A percentile compares a stretch with the other conserved stretches of the same genome.
Conservation (phyloP, 2,797 vertebrate genomes). For the Nannoperca obscura region DNA sequence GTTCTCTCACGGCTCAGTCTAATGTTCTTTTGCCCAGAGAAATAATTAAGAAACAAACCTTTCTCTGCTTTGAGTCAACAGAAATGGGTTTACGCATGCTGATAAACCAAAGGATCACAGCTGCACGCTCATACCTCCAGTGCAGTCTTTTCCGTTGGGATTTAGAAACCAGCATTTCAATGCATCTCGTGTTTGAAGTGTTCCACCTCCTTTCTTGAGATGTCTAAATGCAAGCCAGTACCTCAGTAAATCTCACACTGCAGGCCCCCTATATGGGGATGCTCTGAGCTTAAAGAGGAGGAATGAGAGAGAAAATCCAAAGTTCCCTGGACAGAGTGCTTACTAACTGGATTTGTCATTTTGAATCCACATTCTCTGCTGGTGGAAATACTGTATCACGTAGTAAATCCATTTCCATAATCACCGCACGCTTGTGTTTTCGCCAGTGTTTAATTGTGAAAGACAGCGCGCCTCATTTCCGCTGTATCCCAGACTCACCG, state of each 20-base stretch:
- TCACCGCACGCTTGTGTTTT: background rate
- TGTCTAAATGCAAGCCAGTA: background rate
- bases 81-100: background rate
- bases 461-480: background rate
- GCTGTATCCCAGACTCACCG: background rate
- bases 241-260: background rate
- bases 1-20: background rate
- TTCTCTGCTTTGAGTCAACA: background rate
- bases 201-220: background rate
- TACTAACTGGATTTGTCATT: background rate
- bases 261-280: background rate
- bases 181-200: background rate
- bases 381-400: background rate
- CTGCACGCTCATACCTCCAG: background rate
- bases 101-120: background rate
- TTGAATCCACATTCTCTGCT: background rate
- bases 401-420: background rate
- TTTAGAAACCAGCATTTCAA: background rate
- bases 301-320: background rate
- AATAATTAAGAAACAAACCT: background rate
- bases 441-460: constrained; percentile 53
- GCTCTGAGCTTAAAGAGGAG: background rate
- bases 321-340: background rate
- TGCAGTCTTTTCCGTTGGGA: background rate
- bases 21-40: background rate